Evolutionary conservation across 2,888 invertebrate genomes (phyloP), one percentile per base, ranked within the genome.

Genomic region (Agrypnus murinus): DNA sequence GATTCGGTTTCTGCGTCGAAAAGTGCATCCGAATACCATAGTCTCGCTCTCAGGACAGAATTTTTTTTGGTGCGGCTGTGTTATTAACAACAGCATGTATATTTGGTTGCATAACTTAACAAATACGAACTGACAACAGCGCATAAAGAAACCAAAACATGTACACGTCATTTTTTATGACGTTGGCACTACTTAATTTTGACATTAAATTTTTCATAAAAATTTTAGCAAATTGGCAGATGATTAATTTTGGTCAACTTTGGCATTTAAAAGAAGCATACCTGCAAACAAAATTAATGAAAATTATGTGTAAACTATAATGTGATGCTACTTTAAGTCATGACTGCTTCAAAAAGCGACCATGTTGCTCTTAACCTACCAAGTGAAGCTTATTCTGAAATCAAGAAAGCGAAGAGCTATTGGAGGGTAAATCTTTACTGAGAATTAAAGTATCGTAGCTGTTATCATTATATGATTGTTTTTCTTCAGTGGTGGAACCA

Each of bases 401-500:
- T 57, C 12, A 74, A 70, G 57, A 75, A 74, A 71, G 53, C 74
- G 14, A 78, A 74, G 66, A 75, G 77, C 53, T 59, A 69, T 55
- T 77, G 78, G 78, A 77, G 78, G 73, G 78, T 78, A 70, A 53
- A 3, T n/a, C n/a, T n/a, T n/a, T n/a, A n/a, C n/a, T n/a, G n/a
- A n/a, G n/a, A n/a, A n/a, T n/a, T n/a, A n/a, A n/a, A n/a, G n/a
- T n/a, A n/a, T n/a, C n/a, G n/a, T n/a, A n/a, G n/a, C n/a, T n/a
- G 57, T 71, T 50, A 17, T 15, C n/a, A 14, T n/a, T 34, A 36
- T 25, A 38, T 43, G 46, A n/a, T 65, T n/a, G 7, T 38, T 17
- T 40, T 48, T 53, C 66, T 72, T 32, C 34, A 73, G 73, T 71
- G 71, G 65, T 96, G 95, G 95, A 95, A 95, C 84, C 93, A 93